Evolutionary conservation across 37 sponge, comb jelly and placozoan species (phyloP), one percentile per base, ranked within the genome.

Genomic region (Lycopodina hypogea): DNA sequence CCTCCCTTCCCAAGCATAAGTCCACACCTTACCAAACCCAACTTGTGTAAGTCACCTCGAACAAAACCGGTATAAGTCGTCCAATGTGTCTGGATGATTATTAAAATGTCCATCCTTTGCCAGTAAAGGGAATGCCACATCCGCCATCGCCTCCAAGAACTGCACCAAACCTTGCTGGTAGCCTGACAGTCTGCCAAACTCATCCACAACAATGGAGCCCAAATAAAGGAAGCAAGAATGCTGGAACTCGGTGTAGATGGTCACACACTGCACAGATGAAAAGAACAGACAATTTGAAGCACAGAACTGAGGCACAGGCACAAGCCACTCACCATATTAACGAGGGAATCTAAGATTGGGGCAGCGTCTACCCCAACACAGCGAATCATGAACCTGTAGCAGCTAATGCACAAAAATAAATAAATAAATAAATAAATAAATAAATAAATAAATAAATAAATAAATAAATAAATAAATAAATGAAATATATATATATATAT

Each of bases 151-250:
- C 53, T 76, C 60, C 29, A 88, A 63, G 78, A 94, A 88, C 23
- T 57, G 23, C 32, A 84, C 69, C 6, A 96, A 77, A 29, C 79
- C 79, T 33, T 69, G 61, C 36, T 82, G 80, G 45, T 55, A 92
- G 51, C 38, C 42, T 8, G 63, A 26, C 17, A 83, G 81, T 0
- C 28, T 40, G 0, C 91, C 96, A 77, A 87, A 96, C 78, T 93
- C 94, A 73, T 96, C 96, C 38, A 93, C 87, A 14, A 93, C 65
- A 42, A 96, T 84, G 34, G 90, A 88, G 28, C 87, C 84, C 21
- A 96, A 82, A 57, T 96, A 96, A 22, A 96, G 92, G 71, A 82
- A 93, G 53, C 94, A 93, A 53, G 94, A 93, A 61, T 96, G 96
- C n/a, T 76, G 80, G 61, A 84, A 75, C 2, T 52, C 66, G 9